These are phyloP conservation scores for Linyphia triangularis DNA, from an alignment of 2,888 invertebrate genomes.

Conservation along the genomic window DNA sequence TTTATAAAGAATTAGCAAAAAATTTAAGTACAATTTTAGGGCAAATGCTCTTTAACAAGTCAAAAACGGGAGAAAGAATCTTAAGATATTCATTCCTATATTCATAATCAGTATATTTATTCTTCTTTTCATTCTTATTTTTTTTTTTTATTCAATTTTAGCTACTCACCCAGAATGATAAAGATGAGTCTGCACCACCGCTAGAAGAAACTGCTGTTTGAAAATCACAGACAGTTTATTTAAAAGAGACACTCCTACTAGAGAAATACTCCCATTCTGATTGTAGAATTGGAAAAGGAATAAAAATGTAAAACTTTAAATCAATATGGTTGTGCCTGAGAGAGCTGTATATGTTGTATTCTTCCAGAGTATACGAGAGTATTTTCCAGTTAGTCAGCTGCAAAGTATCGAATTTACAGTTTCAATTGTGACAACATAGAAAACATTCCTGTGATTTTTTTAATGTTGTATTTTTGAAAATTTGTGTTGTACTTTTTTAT, in stretches of 20 bases:
- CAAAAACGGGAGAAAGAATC: too few species aligned
- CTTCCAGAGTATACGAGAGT: constrained; percentile 50
- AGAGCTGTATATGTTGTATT: constrained; percentile 46
- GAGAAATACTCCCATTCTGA: constrained; percentile 28
- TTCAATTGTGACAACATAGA: constrained; percentile 42
- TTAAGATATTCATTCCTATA: too few species aligned
- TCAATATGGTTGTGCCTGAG: constrained; percentile 67
- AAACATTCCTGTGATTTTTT: constrained; percentile 69
- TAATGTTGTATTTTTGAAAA: constrained; percentile 52
- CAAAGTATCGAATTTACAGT: constrained; percentile 44
- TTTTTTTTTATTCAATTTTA: too few species aligned
- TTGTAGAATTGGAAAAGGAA: constrained; percentile 14
- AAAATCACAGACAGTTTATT: constrained; percentile 5
- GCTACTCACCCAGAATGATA: neutral
- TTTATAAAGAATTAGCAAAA: too few species aligned
- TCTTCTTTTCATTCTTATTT: too few species aligned
- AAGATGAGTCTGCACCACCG: constrained; percentile 34
- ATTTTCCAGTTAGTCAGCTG: constrained; percentile 54
- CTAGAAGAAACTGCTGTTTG: constrained; percentile 69
- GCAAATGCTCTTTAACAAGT: too few species aligned
- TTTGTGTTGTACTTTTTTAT: constrained; percentile 9
- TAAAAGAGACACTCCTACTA: neutral
- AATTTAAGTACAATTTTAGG: too few species aligned
- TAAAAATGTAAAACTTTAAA: constrained; percentile 22
- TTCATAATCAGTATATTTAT: too few species aligned